Base-by-base conservation (phyloP, 2,113 vertebrate species). In the Bolborhynchus lineola region DNA sequence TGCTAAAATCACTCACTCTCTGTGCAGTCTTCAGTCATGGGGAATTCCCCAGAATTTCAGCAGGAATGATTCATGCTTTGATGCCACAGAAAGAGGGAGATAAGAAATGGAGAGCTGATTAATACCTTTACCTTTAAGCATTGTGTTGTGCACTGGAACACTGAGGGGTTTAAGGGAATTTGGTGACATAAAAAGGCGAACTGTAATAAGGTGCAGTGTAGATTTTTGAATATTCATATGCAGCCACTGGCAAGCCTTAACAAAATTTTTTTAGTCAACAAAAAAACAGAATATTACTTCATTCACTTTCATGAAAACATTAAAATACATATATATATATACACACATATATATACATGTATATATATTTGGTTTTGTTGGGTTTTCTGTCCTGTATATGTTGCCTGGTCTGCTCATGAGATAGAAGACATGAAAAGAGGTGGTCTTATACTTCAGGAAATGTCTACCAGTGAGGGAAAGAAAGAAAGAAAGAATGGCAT, bases 1-100 rank as follows among this genome's bases (percentile, higher is more conserved):
- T 26, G 28, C 11, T 4, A 14, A 68, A 80, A 60, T 6, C 13
- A 53, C 47, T 47, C 3, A 0, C 0, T 0, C 3, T n/a, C 42
- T 76, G 28, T 68, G 31, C 24, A 26, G 16, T 16, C 28, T 67
- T 42, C 65, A 59, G 33, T 8, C 15, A 11, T 26, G 17, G 17
- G 4, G 21, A 39, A 15, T 35, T 91, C 10, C 16, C 29, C 9
- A 10, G n/a, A 25, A 57, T 52, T 77, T 90, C 53, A 44, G 20
- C 6, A 31, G 42, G 18, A 80, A 77, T 12, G 1, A 29, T 69
- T 50, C 44, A 69, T 41, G 28, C 11, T 77, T 93, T 78, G 9
- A 17, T 64, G 12, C 4, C 23, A 33, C 9, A 6, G 25, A 10
- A 46, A 21, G 35, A 46, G 13, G 3, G 41, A 72, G 4, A 28